Percentiles rank a stretch among this genome's conserved stretches.
Evolutionary conservation across 2,113 vertebrate genomes (phyloP).

Genomic region (Pollachius pollachius): DNA sequence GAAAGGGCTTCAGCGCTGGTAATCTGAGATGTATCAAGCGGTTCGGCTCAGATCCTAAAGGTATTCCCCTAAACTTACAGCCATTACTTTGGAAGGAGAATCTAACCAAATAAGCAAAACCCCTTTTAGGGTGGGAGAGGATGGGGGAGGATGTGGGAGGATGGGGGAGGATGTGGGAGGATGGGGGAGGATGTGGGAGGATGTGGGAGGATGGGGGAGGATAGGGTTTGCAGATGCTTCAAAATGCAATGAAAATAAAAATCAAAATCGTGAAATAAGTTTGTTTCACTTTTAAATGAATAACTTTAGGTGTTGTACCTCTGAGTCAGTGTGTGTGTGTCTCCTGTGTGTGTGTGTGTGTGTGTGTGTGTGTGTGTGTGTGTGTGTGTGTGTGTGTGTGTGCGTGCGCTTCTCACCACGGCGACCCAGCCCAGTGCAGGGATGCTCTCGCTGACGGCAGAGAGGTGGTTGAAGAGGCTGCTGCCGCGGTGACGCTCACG

Average conservation of each 20-base stretch:
- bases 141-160: neutral
- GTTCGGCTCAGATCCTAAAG: constrained; percentile 35
- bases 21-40: constrained; percentile 13
- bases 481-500: constrained; percentile 91
- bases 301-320: neutral
- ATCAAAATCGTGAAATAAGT: too few species aligned
- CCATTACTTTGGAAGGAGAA: constrained; percentile 21
- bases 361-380: neutral
- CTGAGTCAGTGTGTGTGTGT: too few species aligned
- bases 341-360: neutral
- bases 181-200: too few species aligned
- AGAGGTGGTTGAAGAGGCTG: constrained; percentile 92
- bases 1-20: constrained; percentile 11
- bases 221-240: too few species aligned
- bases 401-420: constrained; percentile 75
- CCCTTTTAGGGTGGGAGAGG: neutral
- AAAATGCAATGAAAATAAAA: too few species aligned
- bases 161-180: too few species aligned
- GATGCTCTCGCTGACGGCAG: constrained; percentile 94
- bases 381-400: neutral
- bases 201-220: too few species aligned
- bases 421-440: constrained; percentile 95
- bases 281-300: neutral
- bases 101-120: neutral
- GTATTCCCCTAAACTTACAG: constrained; percentile 13